Evolutionary conservation across 2,888 invertebrate species (phyloP), one percentile per base, ranked within the genome.

Genomic region (Pegoplata infirma): DNA sequence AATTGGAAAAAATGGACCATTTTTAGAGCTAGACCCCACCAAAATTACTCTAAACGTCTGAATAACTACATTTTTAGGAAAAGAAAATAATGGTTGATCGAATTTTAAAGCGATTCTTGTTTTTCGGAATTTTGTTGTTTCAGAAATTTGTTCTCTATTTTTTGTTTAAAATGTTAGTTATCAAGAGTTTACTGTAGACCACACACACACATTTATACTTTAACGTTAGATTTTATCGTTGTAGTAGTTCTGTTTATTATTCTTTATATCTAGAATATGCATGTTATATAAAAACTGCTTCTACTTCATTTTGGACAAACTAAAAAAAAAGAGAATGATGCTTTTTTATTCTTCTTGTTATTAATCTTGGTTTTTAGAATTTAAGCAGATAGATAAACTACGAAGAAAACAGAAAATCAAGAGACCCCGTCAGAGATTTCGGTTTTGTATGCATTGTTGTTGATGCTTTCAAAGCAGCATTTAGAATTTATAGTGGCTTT

Each of bases 401-500:
- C 55, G 6, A 36, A 17, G 17, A 14, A 19, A 5, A 7, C 4
- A 2, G 14, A n/a, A 44, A 59, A 14, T 59, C 25, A 14, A 23
- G 12, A 47, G 28, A 61, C 28, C n/a, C n/a, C 28, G 17, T 28
- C 47, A 14, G n/a, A 61, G 61, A 61, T 47, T 61, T 47, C 7
- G 2, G 5, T 47, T 32, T 32, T n/a, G 3, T 25, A n/a, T 36
- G 32, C 3, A n/a, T 36, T 56, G 36, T 23, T 58, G 21, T 58
- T 14, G 46, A 8, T 59, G 58, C 19, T 56, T 16, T 7, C 6
- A 2, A 19, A 2, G 49, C 19, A 32, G 61, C 61, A n/a, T n/a
- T 63, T 63, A 40, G 56, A 63, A 63, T 63, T 51, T 63, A 51
- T 51, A 49, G 23, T 36, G 36, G 63, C 32, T 49, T 63, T 63